These are phyloP conservation scores for Drosophila baimaii DNA, from an alignment of 1,140 invertebrate species.

Conservation along the genomic window DNA sequence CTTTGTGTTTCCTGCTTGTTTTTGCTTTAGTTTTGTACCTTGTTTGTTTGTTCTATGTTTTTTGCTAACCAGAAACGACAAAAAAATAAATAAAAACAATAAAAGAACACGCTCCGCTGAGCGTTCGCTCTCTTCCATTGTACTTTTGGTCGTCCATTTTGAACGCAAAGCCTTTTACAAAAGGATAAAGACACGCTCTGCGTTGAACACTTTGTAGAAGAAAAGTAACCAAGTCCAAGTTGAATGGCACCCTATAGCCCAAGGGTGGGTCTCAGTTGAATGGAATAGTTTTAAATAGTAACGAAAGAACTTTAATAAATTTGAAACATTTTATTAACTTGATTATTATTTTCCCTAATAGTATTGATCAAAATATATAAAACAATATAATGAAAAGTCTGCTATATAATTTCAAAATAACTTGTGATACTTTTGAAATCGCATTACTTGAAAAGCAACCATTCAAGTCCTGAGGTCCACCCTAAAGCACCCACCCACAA, in stretches of 20 bases:
- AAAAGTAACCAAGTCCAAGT: neutral
- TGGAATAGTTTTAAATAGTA: neutral
- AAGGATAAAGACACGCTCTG: slow-evolving; percentile 21
- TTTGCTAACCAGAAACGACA: slow-evolving; percentile 15
- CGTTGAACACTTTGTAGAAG: slow-evolving; percentile 32
- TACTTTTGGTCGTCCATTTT: neutral
- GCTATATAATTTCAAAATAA: no score
- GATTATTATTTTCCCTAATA: no score
- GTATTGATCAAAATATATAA: no score
- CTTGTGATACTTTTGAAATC: no score
- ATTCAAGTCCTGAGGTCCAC: slow-evolving; percentile 14
- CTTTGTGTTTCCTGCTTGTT: slow-evolving; percentile 13
- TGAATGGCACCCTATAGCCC: neutral
- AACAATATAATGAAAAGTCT: no score
- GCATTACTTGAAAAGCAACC: no score
- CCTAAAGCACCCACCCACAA: neutral
- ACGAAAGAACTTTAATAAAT: no score
- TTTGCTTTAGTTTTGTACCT: slow-evolving; percentile 15
- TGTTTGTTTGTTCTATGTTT: slow-evolving; percentile 1
- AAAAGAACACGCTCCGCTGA: neutral
- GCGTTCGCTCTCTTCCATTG: slow-evolving; percentile 1
- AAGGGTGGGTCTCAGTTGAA: slow-evolving; percentile 10
- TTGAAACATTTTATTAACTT: no score
- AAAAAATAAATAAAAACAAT: neutral
- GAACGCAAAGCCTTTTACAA: slow-evolving; percentile 36